A percentile compares a stretch with the other conserved stretches of the same genome.
These are phyloP conservation scores for Villa cingulata DNA, from an alignment of 2,888 invertebrate species.

Conservation along the genomic window DNA sequence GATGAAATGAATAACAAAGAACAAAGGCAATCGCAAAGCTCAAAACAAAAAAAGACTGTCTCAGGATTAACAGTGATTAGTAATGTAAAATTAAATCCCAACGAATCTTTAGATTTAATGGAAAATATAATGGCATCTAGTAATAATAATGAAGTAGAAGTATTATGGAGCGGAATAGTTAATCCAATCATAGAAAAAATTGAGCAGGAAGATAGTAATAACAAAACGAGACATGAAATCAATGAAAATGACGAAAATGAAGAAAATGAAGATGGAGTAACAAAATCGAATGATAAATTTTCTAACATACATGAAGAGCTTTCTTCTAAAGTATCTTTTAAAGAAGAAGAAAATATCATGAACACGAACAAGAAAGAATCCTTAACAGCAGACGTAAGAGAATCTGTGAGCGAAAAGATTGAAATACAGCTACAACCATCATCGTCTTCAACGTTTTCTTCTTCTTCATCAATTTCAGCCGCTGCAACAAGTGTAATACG, in stretches of 20 bases:
- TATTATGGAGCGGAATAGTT: constrained; percentile 7
- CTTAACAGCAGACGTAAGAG: too few relatives aligned
- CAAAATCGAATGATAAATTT: too few relatives aligned
- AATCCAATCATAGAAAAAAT: constrained; percentile 4
- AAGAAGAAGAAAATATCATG: background rate
- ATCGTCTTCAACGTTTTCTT: background rate
- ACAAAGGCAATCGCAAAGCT: background rate
- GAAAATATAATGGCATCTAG: constrained; percentile 34
- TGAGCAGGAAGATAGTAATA: background rate
- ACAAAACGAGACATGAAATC: constrained; percentile 10
- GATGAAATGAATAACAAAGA: background rate
- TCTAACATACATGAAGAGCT: background rate
- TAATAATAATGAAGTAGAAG: constrained; percentile 15
- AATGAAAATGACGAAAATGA: constrained; percentile 12
- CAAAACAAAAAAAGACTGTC: constrained; percentile 9
- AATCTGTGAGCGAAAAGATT: too few relatives aligned
- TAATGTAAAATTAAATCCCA: constrained; percentile 34
- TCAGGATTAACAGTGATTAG: constrained; percentile 32
- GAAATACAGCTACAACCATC: background rate
- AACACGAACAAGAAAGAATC: too few relatives aligned
- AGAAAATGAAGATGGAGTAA: constrained; percentile 1
- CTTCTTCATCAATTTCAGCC: constrained; percentile 12
- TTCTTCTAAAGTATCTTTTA: background rate
- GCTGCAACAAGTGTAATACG: constrained; percentile 34
- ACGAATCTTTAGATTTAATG: constrained; percentile 32